phyloP scores from a whole-genome alignment of 2,888 invertebrate genomes.

The Agrochola circellaris region DNA sequence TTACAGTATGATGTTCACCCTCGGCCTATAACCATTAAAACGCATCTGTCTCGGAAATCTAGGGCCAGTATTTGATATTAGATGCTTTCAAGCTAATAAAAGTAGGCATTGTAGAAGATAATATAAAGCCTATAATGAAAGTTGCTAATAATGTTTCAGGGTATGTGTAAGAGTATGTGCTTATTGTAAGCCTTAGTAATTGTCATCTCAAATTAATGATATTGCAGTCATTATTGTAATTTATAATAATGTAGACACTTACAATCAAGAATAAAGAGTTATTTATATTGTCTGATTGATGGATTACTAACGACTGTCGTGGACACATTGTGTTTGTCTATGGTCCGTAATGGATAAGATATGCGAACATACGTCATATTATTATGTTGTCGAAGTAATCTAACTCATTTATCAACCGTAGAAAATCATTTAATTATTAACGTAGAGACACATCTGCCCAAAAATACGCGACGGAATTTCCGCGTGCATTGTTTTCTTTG shows the following conservation, averaged over 20 bases:
- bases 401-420: neutral
- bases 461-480: neutral
- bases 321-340: neutral
- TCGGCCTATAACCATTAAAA: no score
- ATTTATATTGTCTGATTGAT: conserved; percentile 31
- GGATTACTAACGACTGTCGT: conserved; percentile 19
- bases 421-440: neutral
- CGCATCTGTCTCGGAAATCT: neutral
- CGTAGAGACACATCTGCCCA: neutral
- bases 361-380: neutral
- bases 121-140: neutral
- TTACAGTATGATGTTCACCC: neutral
- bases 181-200: neutral
- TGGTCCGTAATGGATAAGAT: neutral
- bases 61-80: neutral
- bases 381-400: neutral
- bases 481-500: neutral
- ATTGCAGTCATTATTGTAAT: conserved; percentile 4
- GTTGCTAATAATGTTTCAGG: neutral
- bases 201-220: conserved; percentile 14
- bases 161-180: neutral
- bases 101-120: neutral
- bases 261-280: conserved; percentile 24
- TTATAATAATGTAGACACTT: conserved; percentile 6
- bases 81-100: neutral